Evolutionary conservation across 1,140 invertebrate species (phyloP).

Genomic region (Brachionus asplanchnoidis): DNA sequence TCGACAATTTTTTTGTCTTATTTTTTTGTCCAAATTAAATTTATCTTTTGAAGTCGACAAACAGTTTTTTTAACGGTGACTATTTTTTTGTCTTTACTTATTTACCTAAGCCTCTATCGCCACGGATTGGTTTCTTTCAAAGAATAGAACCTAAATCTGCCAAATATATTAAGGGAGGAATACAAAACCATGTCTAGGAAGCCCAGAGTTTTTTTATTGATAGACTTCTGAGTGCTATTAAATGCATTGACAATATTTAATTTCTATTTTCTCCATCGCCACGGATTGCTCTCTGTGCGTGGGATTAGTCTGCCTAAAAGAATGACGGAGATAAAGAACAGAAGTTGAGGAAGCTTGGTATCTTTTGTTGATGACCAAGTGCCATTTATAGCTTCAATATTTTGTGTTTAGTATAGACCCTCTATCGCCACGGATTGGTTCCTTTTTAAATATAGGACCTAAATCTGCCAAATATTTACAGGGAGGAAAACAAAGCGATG

Average conservation of each 20-base stretch:
- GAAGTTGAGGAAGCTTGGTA: no score
- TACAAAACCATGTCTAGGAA: background rate
- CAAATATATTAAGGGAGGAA: constrained; percentile 30
- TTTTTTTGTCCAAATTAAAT: no score
- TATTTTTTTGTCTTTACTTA: no score
- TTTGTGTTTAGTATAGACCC: no score
- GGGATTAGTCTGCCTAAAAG: no score
- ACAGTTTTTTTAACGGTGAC: no score
- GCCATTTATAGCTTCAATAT: no score
- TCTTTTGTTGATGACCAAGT: no score
- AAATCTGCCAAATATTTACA: constrained; percentile 14
- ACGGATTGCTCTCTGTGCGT: background rate
- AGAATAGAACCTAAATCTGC: constrained; percentile 17
- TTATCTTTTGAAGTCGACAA: no score
- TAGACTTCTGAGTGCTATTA: background rate
- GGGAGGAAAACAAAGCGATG: constrained; percentile 13
- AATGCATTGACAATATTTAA: background rate
- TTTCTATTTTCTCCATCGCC: constrained; percentile 14
- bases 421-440: constrained; percentile 32
- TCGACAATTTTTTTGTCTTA: constrained; percentile 3
- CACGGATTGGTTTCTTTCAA: constrained; percentile 3
- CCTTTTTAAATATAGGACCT: background rate
- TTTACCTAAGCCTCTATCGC: constrained; percentile 26
- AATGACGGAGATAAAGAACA: no score
- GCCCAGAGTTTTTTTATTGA: background rate